Base-by-base conservation (phyloP, 2,797 vertebrate species). In the Rhynchonycteris naso region DNA sequence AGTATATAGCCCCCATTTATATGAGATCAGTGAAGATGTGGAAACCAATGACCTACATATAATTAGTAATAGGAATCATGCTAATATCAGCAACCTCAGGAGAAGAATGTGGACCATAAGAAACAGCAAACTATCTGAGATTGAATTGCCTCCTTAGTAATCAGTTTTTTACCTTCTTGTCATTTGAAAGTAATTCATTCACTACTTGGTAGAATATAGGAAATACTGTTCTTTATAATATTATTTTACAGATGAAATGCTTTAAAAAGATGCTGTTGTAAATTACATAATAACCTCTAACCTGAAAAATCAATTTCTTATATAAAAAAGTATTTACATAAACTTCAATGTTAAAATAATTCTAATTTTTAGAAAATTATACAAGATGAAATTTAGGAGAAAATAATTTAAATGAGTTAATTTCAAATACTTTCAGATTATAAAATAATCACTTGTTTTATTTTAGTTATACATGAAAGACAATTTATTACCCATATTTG, bases 221-320 rank as follows among this genome's bases (percentile, higher is more conserved):
- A 96, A 96, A 78, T 65, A n/a, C 43, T 43, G 15, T 92, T n/a
- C 15, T 90, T 79, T 76, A 52, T n/a, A n/a, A n/a, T n/a, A n/a
- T 16, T 56, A 83, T 88, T 86, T 91, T 80, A 86, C 18, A 33
- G 8, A 82, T 35, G 93, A 80, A 81, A 96, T 85, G 38, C 26
- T 28, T 66, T 84, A 90, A 59, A 58, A 50, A 91, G 68, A 75
- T 90, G 12, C 83, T 83, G 16, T 68, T 87, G 15, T 72, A 82
- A 95, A 89, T 54, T 16, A 75, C 1, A 26, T 92, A 14, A 58
- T 74, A 84, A 68, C 78, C 56, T 59, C 2, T 85, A 90, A 96
- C 66, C 4, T 61, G 7, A 95, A 81, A 28, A 26, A 95, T 91
- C 63, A 1, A 24, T 95, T 93, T 12, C 4, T 94, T 96, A 80